Percentiles rank a stretch among this genome's conserved stretches.
These are phyloP conservation scores for Gopherus evgoodei DNA, from an alignment of 2,113 vertebrate genomes.

Conservation along the genomic window DNA sequence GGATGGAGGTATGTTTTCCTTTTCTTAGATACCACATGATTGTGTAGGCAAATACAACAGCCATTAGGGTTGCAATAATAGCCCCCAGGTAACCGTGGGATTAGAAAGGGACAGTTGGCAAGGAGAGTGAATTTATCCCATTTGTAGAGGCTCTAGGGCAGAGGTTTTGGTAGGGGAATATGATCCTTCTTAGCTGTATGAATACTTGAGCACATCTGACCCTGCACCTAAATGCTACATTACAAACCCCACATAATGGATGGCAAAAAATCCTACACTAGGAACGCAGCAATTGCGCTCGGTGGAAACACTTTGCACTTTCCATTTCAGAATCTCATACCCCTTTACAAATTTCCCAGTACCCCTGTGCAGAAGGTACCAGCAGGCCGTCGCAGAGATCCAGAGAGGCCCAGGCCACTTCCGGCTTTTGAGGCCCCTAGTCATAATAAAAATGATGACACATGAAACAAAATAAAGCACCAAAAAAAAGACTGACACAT, in stretches of 20 bases:
- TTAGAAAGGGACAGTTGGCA: slow-evolving; percentile 30
- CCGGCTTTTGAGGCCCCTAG: no score
- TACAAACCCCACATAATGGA: neutral
- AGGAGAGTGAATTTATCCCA: neutral
- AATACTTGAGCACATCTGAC: slow-evolving; percentile 1
- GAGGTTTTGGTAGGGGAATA: neutral
- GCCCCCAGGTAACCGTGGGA: slow-evolving; percentile 8
- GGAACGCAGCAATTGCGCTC: neutral
- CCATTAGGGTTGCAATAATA: slow-evolving; percentile 28
- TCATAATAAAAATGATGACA: no score
- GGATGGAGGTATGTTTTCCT: slow-evolving; percentile 2
- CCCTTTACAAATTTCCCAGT: neutral
- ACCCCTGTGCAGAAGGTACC: neutral
- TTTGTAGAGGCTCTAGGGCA: neutral
- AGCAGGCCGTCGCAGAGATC: no score
- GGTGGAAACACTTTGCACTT: neutral
- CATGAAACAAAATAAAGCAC: no score
- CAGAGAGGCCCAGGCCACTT: no score
- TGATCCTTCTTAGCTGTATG: neutral
- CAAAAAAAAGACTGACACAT: no score
- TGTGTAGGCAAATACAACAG: slow-evolving; percentile 49
- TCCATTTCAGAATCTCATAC: neutral
- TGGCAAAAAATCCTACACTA: neutral
- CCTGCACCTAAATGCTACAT: neutral
- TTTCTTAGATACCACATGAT: slow-evolving; percentile 38